These are phyloP conservation scores for Saguinus oedipus DNA, from an alignment of 2,797 vertebrate genomes.

Conservation along the genomic window DNA sequence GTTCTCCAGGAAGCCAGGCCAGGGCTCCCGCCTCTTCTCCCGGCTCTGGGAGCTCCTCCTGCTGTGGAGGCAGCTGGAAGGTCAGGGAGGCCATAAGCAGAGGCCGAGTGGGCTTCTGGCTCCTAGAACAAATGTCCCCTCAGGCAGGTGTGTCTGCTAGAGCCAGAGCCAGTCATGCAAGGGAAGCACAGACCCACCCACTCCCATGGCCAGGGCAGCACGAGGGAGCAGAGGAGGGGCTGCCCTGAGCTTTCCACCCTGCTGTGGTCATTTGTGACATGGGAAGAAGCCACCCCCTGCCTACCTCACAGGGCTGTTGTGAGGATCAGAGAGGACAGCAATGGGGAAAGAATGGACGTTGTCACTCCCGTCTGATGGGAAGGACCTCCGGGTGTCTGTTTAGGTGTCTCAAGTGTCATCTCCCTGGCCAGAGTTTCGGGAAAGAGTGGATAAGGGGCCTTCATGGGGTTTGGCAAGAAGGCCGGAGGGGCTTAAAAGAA, in stretches of 20 bases:
- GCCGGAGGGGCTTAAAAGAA: background rate
- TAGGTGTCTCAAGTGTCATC: background rate
- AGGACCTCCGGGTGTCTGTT: background rate
- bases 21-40: background rate
- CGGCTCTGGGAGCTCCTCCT: background rate
- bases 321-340: background rate
- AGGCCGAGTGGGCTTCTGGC: background rate
- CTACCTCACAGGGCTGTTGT: conserved; percentile 32
- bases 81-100: too few species aligned
- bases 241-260: background rate
- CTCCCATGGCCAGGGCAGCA: background rate
- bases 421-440: background rate
- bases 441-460: background rate
- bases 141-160: background rate
- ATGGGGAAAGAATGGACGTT: background rate
- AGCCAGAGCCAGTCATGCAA: background rate
- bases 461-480: background rate
- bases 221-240: background rate
- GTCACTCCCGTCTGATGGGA: background rate
- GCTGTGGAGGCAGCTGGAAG: background rate
- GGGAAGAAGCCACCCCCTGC: background rate
- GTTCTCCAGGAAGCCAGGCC: background rate
- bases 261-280: rapidly evolving
- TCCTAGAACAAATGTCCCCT: background rate
- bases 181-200: background rate